These are phyloP conservation scores for Chaitophorus viminalis DNA, from an alignment of 2,888 invertebrate species.

Conservation along the genomic window DNA sequence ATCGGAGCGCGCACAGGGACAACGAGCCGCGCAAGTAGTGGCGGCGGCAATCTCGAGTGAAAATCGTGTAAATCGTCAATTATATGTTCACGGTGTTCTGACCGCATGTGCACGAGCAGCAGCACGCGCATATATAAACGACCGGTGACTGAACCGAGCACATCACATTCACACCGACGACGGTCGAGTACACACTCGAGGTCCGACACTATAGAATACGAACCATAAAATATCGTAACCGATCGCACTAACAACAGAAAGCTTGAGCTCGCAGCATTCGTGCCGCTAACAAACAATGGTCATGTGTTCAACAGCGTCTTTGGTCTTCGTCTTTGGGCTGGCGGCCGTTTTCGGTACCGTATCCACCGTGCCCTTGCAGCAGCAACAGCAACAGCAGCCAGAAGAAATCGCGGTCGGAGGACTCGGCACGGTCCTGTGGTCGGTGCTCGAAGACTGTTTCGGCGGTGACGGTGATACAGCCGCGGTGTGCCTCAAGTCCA, in stretches of 20 bases:
- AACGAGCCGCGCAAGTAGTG: neutral
- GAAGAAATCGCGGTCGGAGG: neutral
- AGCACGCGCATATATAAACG: neutral
- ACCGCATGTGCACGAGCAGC: neutral
- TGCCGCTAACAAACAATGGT: neutral
- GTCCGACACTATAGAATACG: neutral
- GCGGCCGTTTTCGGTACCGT: neutral
- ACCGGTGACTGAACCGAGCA: neutral
- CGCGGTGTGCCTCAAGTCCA: slow-evolving; percentile 48
- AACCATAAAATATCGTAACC: no score
- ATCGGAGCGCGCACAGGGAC: neutral
- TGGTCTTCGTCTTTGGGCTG: neutral
- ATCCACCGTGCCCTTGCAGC: neutral
- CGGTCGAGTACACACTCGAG: neutral
- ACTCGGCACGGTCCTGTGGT: slow-evolving; percentile 33
- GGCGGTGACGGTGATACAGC: slow-evolving; percentile 10
- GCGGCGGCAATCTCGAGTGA: neutral
- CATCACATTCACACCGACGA: neutral
- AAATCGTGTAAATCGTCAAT: neutral
- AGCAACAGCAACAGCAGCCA: neutral
- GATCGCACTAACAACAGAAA: no score
- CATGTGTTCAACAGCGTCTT: neutral
- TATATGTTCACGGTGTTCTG: neutral
- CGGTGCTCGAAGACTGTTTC: slow-evolving; percentile 46
- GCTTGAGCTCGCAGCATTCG: no score